Evolutionary conservation across 2,113 vertebrate species (phyloP), one percentile per base, ranked within the genome.

Genomic region (Perca fluviatilis): DNA sequence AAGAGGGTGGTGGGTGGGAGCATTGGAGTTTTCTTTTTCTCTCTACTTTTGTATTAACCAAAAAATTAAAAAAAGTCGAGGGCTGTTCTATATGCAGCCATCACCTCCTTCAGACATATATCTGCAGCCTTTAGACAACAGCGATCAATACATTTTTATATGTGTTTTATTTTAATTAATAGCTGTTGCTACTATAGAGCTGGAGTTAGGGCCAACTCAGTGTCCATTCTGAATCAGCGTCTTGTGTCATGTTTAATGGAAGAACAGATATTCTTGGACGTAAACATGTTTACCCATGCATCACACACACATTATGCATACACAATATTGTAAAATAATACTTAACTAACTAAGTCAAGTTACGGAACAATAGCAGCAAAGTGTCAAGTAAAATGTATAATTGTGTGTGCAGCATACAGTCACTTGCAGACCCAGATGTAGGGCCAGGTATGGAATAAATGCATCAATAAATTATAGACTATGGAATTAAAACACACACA

Each of bases 391-490:
- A 49, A 3, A 62, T n/a, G 2, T 36, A 40, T 2, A 18, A 40
- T 40, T 40, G 60, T 36, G 18, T 14, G 16, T 74, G 1, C 13
- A 36, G 49, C 23, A 14, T 25, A 4, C 16, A 1, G 6, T n/a
- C 56, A 69, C 27, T 19, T 3, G 14, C 30, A 53, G 5, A 19
- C n/a, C 1, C 2, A 15, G 18, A 54, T 1, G 2, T 5, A 13
- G 30, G 18, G 21, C 33, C 3, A 10, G 51, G 2, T 8, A 16
- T 69, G 10, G n/a, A 58, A 74, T 2, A 40, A 3, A 18, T 2
- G 3, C 36, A 58, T 80, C 1, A 74, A 69, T 83, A 61, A 83
- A 61, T 36, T 0, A 58, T 53, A 25, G 49, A 49, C 46, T 3
- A 6, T 74, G 0, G 14, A n/a, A 2, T 47, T 16, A 15, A 53